phyloP scores from a whole-genome alignment of 2,888 invertebrate genomes.

The Arenicola marina region DNA sequence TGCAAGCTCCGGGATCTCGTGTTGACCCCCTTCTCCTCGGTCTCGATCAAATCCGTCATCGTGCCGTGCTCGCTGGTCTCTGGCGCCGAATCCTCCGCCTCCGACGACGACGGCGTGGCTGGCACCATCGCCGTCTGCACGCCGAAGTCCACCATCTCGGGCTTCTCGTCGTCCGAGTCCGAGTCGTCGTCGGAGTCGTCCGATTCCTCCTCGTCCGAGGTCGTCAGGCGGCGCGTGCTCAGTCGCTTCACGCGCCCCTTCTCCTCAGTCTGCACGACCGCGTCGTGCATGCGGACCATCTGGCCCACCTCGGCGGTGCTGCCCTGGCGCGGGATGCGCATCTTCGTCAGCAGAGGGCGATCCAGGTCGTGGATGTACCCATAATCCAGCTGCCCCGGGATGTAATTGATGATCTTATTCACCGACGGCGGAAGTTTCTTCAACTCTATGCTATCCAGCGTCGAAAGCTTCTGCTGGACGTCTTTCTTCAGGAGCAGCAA shows the following conservation, averaged over 20 bases:
- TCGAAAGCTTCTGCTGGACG: conserved; percentile 58
- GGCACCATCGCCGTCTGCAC: conserved; percentile 27
- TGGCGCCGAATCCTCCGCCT: conserved; percentile 9
- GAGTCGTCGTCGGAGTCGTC: conserved; percentile 37
- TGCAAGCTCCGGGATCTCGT: conserved; percentile 39
- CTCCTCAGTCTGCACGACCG: conserved; percentile 35
- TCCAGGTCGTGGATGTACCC: conserved; percentile 56
- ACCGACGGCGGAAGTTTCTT: conserved; percentile 53
- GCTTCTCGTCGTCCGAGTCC: conserved; percentile 19
- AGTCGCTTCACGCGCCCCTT: not conserved
- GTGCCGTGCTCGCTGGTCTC: conserved; percentile 28
- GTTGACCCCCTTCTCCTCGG: conserved; percentile 52
- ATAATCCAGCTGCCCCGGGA: conserved; percentile 53
- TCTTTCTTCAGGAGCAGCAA: conserved; percentile 61
- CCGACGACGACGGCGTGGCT: not conserved
- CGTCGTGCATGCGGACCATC: not conserved
- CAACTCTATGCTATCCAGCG: conserved; percentile 50
- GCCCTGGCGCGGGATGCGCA: conserved; percentile 26
- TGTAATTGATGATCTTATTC: conserved; percentile 47
- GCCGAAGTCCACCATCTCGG: conserved; percentile 11
- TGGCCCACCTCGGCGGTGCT: not conserved
- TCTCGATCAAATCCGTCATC: conserved; percentile 34
- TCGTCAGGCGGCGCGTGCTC: not conserved
- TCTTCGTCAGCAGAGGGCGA: conserved; percentile 39
- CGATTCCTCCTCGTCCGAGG: conserved; percentile 5